These are phyloP conservation scores for Crematogaster levior DNA, from an alignment of 2,888 invertebrate species.

Conservation along the genomic window DNA sequence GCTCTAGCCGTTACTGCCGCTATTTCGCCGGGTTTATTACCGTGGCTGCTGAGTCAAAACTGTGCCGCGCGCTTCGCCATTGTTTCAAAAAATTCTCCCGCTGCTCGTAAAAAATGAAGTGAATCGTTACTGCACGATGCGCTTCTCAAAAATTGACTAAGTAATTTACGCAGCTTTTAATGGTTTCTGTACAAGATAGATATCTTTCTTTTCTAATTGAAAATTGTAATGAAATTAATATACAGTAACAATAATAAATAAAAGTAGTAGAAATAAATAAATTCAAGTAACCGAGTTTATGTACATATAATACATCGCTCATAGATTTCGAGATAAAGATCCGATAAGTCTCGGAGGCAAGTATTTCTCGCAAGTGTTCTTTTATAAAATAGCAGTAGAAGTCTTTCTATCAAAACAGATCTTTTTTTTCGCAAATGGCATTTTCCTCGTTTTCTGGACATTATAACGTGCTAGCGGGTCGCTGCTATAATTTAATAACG, in stretches of 20 bases:
- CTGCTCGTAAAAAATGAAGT: not conserved
- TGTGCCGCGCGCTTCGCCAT: conserved; percentile 15
- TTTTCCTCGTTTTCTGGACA: conserved; percentile 50
- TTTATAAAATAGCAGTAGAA: not conserved
- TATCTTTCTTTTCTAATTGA: not conserved
- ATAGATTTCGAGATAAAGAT: not conserved
- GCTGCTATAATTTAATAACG: conserved; percentile 74
- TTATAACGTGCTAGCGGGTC: conserved; percentile 63
- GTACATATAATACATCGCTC: not conserved
- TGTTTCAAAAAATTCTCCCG: not conserved
- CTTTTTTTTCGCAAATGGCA: conserved; percentile 21
- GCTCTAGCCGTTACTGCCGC: conserved; percentile 10
- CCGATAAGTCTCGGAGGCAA: not conserved
- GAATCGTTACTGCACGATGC: not conserved
- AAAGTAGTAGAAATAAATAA: not conserved
- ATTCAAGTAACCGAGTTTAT: not conserved
- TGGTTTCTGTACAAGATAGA: not conserved
- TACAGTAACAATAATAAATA: not conserved
- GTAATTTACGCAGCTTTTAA: not conserved
- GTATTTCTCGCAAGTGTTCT: not conserved
- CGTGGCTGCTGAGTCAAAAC: conserved; percentile 8
- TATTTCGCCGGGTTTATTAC: conserved; percentile 19
- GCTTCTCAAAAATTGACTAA: not conserved
- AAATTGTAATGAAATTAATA: not conserved
- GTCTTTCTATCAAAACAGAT: conserved; percentile 9